Base-by-base conservation (phyloP, 2,888 invertebrate genomes). In the Bombylius discolor region DNA sequence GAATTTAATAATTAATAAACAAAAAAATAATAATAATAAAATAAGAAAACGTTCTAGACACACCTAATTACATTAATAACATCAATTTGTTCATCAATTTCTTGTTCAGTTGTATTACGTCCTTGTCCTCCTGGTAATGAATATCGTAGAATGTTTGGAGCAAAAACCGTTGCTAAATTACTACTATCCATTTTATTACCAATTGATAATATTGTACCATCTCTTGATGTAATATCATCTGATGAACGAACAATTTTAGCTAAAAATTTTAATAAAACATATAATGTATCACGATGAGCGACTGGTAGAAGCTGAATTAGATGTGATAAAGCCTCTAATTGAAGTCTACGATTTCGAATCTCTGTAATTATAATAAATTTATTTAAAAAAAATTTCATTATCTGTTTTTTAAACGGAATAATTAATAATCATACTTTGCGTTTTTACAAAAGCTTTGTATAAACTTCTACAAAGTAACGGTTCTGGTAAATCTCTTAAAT, bases 111-210 rank as follows among this genome's bases (percentile, higher is more conserved):
- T 48, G 57, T 49, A 53, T 48, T 44, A 32, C 54, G 56, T 31
- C 57, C 57, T 11, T 54, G 48, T 13, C 54, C 54, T 31, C 57
- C 57, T 11, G 56, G 48, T 13, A 34, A 47, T 62, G 85, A 81
- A 66, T 82, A 83, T 67, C 93, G 91, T 55, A 96, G 79, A 65
- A 96, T 88, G 67, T 94, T 96, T 0, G 96, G 96, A 4, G 95
- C 95, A 72, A 96, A 92, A 46, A 96, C 82, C 1, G 93, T 95
- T 0, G 96, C 95, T 60, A 96, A 76, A 72, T 95, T 96, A 53
- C 84, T 86, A 49, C 89, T 84, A 72, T 94, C 91, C 96, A 96
- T 96, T 77, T 89, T 92, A 76, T 95, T 95, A 3, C 95, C 95
- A 13, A 39, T 57, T 31, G 64, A 59, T 31, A 68, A 61, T 47